Evolutionary conservation across 2,113 vertebrate genomes (phyloP), one percentile per base, ranked within the genome.

Genomic region (Cyanocitta stelleri): DNA sequence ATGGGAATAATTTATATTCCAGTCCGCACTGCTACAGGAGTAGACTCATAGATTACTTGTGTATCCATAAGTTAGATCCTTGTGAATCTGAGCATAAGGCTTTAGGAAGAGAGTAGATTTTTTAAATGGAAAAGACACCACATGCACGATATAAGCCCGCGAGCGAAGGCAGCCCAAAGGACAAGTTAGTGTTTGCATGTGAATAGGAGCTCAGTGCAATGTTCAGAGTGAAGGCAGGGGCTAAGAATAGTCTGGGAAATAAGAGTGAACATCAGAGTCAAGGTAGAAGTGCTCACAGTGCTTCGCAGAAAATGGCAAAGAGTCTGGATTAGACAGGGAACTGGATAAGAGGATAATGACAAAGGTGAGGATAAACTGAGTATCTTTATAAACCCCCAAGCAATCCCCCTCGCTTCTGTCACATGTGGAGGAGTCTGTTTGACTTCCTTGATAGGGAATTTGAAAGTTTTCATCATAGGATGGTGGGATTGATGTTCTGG

Each of bases 1-100:
- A 32, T 59, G 37, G 78, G 63, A 91, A 87, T 87, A 85, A 82
- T 90, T 93, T 83, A 49, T 87, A 93, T 93, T 87, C 62, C 56
- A 62, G 73, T 85, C 49, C 5, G 4, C 24, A 37, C n/a, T 76
- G 58, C 58, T 77, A 22, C 54, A 84, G 41, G 79, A 87, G 54
- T 37, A 66, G 66, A 73, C 35, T 85, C 78, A 58, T 24, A 76
- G 76, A 91, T 91, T 87, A 82, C 29, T 59, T 79, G 58, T 66
- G 69, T 89, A 66, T 79, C 81, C 37, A 5, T 85, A 95, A 89
- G 10, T 94, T 91, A 73, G 61, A 93, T 94, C 74, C n/a, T 46
- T 82, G 48, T 83, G 85, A 93, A 64, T 90, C 51, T 93, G 71
- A 87, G 58, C 73, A 73, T 82, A 93, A 94, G 71, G 21, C 51